Evolutionary conservation across 2,888 invertebrate species (phyloP), one percentile per base, ranked within the genome.

Genomic region (Metopia argyrocephala): DNA sequence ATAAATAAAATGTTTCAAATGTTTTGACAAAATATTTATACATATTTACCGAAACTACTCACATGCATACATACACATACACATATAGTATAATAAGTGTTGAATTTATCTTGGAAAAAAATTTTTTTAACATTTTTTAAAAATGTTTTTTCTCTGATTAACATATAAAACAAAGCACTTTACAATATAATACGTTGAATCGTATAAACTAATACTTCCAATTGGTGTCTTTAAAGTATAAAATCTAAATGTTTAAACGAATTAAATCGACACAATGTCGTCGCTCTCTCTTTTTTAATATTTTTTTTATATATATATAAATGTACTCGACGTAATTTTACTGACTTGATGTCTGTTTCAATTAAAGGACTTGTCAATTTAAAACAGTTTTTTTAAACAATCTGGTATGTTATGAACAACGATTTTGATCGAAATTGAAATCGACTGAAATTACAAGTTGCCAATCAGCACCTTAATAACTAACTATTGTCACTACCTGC

Each of bases 141-240:
- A 78, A 78, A 66, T 73, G 70, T 59, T 71, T 65, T 50, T 6
- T n/a, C n/a, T n/a, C n/a, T n/a, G n/a, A n/a, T n/a, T n/a, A n/a
- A n/a, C n/a, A n/a, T n/a, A n/a, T n/a, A n/a, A n/a, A n/a, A n/a
- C n/a, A 20, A 38, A 59, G 18, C 18, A 66, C 31, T 66, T 23
- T 23, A n/a, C n/a, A 48, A 38, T 15, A 15, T 15, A 68, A 15
- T 21, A 52, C 20, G 6, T 12, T 31, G 52, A 28, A 52, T 31
- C n/a, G 18, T 52, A 38, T 12, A 50, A n/a, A 31, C 52, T 48
- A 25, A 38, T 12, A 46, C 62, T 70, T 57, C 69, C 61, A 64
- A 54, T 66, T 78, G 54, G 31, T 71, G 59, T 78, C 66, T 65
- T 78, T 61, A 48, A 4, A 61, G 15, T 46, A 50, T 65, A 25